Evolutionary conservation across 2,113 vertebrate genomes (phyloP).

Genomic region (Callospermophilus lateralis): DNA sequence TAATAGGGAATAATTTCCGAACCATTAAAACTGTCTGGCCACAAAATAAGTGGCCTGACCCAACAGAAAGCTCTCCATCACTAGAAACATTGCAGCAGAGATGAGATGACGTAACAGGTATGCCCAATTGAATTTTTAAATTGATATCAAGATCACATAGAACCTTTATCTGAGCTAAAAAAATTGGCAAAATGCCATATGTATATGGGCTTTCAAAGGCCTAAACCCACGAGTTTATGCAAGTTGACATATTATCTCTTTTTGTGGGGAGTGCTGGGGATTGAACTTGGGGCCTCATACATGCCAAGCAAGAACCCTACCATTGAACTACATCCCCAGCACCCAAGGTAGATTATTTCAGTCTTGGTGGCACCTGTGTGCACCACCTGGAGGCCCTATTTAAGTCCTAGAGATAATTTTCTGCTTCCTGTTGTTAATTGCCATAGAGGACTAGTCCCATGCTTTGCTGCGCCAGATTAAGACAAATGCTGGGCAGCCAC

Average conservation of each 20-base stretch:
- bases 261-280: neutral
- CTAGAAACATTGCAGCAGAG: slow-evolving; percentile 33
- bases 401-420: neutral
- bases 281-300: neutral
- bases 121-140: slow-evolving; percentile 3
- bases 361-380: neutral
- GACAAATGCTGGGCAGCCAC: neutral
- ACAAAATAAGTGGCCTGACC: neutral
- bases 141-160: slow-evolving; percentile 11
- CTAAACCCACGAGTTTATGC: neutral
- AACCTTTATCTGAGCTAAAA: slow-evolving; percentile 4
- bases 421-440: neutral
- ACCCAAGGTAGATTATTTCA: neutral
- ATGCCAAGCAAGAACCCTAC: neutral
- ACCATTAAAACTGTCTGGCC: slow-evolving; percentile 24
- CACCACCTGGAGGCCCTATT: neutral
- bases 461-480: neutral
- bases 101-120: neutral
- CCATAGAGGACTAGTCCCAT: neutral
- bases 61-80: neutral
- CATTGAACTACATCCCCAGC: neutral
- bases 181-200: neutral
- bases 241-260: neutral
- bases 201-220: neutral
- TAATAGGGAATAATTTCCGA: slow-evolving; percentile 41